These are phyloP conservation scores for Illadopsis cleaveri DNA, from an alignment of 2,113 vertebrate species.

Conservation along the genomic window DNA sequence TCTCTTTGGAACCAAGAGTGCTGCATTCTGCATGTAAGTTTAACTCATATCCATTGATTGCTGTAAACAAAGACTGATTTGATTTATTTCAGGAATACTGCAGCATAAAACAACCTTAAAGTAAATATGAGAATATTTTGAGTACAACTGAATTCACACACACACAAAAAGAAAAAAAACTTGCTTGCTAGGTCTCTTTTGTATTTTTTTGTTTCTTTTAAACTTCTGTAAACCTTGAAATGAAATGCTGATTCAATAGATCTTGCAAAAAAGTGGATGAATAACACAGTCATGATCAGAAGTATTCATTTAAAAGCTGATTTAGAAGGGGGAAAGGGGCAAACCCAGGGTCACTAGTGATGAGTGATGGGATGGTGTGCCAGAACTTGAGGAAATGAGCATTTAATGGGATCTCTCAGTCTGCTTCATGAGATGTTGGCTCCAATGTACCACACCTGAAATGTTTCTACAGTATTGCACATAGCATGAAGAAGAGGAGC, in stretches of 20 bases:
- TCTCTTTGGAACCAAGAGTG: neutral
- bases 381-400: neutral
- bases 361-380: neutral
- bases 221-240: neutral
- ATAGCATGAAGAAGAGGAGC: neutral
- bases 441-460: neutral
- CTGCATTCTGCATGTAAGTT: neutral
- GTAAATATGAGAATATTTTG: neutral
- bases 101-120: neutral
- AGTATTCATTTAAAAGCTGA: neutral
- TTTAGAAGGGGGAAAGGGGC: neutral
- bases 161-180: neutral
- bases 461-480: neutral
- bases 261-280: neutral
- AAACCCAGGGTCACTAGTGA: rapidly evolving
- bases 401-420: neutral
- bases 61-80: neutral
- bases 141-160: neutral
- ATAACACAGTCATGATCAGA: neutral
- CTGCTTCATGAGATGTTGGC: neutral
- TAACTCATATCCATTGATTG: neutral
- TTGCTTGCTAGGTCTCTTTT: rapidly evolving
- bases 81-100: neutral
- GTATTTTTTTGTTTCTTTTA: neutral
- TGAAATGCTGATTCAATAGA: neutral